Percentiles rank a stretch among this genome's conserved stretches.
phyloP scores from a whole-genome alignment of 1,140 invertebrate genomes.

The Scaptomyza montana region DNA sequence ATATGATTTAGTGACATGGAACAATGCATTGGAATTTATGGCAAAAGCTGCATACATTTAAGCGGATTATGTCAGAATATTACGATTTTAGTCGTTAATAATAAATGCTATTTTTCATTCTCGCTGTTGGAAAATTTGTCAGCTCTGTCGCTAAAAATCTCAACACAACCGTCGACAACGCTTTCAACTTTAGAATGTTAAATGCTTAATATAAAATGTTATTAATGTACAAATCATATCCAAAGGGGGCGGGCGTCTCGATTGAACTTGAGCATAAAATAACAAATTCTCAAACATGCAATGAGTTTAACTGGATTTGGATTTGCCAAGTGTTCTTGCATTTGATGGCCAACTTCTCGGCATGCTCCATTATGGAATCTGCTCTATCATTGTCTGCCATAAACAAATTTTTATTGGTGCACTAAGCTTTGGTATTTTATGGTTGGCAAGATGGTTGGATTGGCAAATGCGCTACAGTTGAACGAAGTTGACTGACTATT shows the following conservation, averaged over 20 bases:
- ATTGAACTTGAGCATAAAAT: conserved; percentile 6
- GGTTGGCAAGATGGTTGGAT: background rate
- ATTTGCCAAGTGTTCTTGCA: conserved; percentile 16
- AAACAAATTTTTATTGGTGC: conserved; percentile 61
- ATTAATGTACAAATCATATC: conserved; percentile 64
- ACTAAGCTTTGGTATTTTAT: background rate
- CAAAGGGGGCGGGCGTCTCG: conserved; percentile 42
- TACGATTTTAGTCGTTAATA: conserved; percentile 59
- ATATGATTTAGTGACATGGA: conserved; percentile 82
- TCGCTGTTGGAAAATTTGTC: conserved; percentile 63
- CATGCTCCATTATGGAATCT: conserved; percentile 58
- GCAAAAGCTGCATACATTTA: conserved; percentile 72
- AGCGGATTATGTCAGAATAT: conserved; percentile 75
- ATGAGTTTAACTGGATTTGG: background rate
- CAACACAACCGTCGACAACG: conserved; percentile 32
- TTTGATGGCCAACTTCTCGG: conserved; percentile 13
- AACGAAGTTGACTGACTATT: no score
- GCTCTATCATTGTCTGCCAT: conserved; percentile 72
- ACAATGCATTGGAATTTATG: conserved; percentile 82
- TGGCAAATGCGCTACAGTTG: conserved; percentile 7
- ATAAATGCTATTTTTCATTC: conserved; percentile 48
- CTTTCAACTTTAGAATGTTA: conserved; percentile 43
- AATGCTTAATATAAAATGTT: conserved; percentile 28
- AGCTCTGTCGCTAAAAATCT: conserved; percentile 50
- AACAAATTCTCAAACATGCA: conserved; percentile 8